Percentiles rank a stretch among this genome's conserved stretches.
Conservation (phyloP, 35 echinoderm and acorn worm species). For the Nesometra sesokonis region DNA sequence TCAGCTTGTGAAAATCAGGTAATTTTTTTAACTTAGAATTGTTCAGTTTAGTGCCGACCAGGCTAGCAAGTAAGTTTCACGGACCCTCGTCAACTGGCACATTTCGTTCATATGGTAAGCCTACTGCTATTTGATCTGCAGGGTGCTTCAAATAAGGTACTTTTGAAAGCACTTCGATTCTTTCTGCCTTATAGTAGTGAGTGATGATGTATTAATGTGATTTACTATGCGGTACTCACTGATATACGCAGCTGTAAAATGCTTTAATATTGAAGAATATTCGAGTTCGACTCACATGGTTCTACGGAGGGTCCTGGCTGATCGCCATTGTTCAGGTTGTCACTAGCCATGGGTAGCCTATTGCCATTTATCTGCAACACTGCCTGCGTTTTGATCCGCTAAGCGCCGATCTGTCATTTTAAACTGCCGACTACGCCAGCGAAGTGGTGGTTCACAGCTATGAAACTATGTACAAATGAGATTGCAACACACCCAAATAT, state of each 20-base stretch:
- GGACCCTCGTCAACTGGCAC: background rate
- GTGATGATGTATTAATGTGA: conserved; percentile 4
- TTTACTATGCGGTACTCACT: conserved; percentile 3
- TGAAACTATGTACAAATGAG: too few relatives aligned
- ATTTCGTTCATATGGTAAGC: too few relatives aligned
- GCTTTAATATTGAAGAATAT: background rate
- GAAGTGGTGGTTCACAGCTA: too few relatives aligned
- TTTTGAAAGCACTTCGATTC: background rate
- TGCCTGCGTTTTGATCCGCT: too few relatives aligned
- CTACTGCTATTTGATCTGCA: background rate
- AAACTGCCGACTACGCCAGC: too few relatives aligned
- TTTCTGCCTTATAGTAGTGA: conserved; percentile 8
- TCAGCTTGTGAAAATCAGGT: background rate
- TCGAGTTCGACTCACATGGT: too few relatives aligned
- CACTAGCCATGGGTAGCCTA: too few relatives aligned
- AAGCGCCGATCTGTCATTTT: too few relatives aligned
- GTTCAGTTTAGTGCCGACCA: background rate
- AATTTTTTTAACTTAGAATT: background rate
- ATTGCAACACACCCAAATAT: too few relatives aligned
- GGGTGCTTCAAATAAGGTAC: background rate
- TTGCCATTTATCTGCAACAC: too few relatives aligned
- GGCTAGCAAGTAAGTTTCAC: background rate
- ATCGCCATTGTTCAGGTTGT: too few relatives aligned
- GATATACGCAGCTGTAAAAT: conserved; percentile 6
- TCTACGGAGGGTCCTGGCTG: too few relatives aligned